phyloP scores from a whole-genome alignment of 2,888 invertebrate species.

The Hybos culiciformis region DNA sequence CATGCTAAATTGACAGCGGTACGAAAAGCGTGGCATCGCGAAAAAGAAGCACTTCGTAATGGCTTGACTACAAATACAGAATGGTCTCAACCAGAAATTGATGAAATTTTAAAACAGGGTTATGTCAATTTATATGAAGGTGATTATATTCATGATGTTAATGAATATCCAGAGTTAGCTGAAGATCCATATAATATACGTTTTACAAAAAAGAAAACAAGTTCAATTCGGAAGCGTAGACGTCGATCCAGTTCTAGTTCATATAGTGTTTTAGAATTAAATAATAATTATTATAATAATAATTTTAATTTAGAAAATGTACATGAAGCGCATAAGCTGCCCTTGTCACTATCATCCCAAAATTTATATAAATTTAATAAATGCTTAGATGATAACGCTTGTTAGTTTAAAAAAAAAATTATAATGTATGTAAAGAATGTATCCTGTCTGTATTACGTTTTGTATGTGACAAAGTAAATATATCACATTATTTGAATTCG shows the following conservation, averaged over 20 bases:
- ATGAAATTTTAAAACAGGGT: conserved; percentile 76
- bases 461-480: too few relatives aligned
- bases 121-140: conserved; percentile 77
- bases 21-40: conserved; percentile 85
- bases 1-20: conserved; percentile 81
- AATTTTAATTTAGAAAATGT: conserved; percentile 26
- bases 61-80: conserved; percentile 65
- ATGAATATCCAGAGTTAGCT: conserved; percentile 79
- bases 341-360: conserved; percentile 17
- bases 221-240: conserved; percentile 55
- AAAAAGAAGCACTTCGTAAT: conserved; percentile 68
- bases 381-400: conserved; percentile 2
- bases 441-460: too few relatives aligned
- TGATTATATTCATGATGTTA: conserved; percentile 82
- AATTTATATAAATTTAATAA: too few relatives aligned
- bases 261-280: conserved; percentile 1
- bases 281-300: conserved; percentile 4
- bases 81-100: conserved; percentile 78
- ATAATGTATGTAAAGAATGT: too few relatives aligned
- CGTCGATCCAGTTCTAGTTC: conserved; percentile 18
- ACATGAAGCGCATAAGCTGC: conserved; percentile 15
- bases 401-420: background rate
- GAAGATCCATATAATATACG: conserved; percentile 93
- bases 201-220: conserved; percentile 68
- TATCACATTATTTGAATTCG: too few relatives aligned